A percentile compares a stretch with the other conserved stretches of the same genome.
Evolutionary conservation across 2,797 vertebrate species (phyloP).

Genomic region (Coilia nasus): DNA sequence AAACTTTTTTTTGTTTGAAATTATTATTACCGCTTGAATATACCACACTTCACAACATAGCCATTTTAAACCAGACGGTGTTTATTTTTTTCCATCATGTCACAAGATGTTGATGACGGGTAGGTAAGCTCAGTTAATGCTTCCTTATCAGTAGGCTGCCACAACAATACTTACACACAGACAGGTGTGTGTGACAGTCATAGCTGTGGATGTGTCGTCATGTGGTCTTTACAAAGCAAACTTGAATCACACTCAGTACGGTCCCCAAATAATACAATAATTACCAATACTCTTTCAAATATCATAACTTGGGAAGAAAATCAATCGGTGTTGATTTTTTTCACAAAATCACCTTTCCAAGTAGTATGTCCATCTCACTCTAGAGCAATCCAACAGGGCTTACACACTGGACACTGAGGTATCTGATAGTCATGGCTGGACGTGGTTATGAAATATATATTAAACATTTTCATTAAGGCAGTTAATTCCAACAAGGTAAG

Average conservation of each 20-base stretch:
- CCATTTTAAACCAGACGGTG: background rate
- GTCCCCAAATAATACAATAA: conserved; percentile 7
- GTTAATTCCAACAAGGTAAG: conserved; percentile 37
- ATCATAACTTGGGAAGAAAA: background rate
- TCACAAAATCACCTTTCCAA: background rate
- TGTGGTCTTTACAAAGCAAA: background rate
- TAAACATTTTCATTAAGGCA: conserved; percentile 32
- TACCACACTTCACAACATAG: background rate
- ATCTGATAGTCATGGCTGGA: conserved; percentile 1
- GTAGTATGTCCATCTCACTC: background rate
- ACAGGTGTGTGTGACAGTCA: background rate
- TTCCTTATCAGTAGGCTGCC: background rate
- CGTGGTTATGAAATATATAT: background rate
- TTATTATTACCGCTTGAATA: background rate
- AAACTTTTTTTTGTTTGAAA: too few relatives aligned
- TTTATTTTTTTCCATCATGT: conserved; percentile 11
- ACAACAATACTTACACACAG: background rate
- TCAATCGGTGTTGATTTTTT: background rate
- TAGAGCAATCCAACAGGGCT: background rate
- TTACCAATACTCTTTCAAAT: background rate
- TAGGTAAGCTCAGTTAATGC: background rate
- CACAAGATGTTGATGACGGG: background rate
- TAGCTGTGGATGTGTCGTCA: background rate
- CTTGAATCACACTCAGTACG: background rate
- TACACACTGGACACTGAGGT: background rate